Evolutionary conservation across 2,888 invertebrate species (phyloP), one percentile per base, ranked within the genome.

Genomic region (Napeogenes sylphis): DNA sequence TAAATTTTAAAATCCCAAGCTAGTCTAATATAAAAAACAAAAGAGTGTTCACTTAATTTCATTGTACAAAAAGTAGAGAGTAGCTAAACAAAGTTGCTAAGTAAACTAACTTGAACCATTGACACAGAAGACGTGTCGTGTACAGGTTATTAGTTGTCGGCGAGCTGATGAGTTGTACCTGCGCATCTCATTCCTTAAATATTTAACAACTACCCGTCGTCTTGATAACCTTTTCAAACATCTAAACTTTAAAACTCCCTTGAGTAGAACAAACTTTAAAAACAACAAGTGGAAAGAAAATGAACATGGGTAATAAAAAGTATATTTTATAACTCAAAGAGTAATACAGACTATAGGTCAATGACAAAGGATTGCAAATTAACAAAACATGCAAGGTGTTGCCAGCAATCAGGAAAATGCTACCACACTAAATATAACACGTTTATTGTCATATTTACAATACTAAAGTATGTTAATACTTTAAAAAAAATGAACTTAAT

Each of bases 161-260:
- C 55, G 56, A 56, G 58, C 57, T 61, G 64, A 61, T 45, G 64
- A 61, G 58, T 58, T 57, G 59, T 55, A 64, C 66, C 62, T 58
- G 56, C 67, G 55, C 66, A 64, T 67, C 62, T 61, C 64, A 32
- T 55, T 53, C 42, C 55, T 61, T 70, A 62, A 68, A 70, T 70
- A 71, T 70, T 70, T 70, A 66, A 67, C 60, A 64, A 65, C 67
- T 58, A 63, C 61, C 62, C 65, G 61, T 67, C 63, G 60, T 70
- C 66, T 68, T 70, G 70, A 66, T 71, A 68, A 67, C 66, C 68
- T 67, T 63, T 66, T 70, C 65, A 71, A 66, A 71, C 65, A 70
- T 71, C 70, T 63, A 71, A 68, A 68, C 61, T 66, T 64, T 59
- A 59, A 64, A 53, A 53, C 59, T 67, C 61, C 67, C 68, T 59